These are phyloP conservation scores for Smittia aterrima DNA, from an alignment of 2,888 invertebrate genomes.

Conservation along the genomic window DNA sequence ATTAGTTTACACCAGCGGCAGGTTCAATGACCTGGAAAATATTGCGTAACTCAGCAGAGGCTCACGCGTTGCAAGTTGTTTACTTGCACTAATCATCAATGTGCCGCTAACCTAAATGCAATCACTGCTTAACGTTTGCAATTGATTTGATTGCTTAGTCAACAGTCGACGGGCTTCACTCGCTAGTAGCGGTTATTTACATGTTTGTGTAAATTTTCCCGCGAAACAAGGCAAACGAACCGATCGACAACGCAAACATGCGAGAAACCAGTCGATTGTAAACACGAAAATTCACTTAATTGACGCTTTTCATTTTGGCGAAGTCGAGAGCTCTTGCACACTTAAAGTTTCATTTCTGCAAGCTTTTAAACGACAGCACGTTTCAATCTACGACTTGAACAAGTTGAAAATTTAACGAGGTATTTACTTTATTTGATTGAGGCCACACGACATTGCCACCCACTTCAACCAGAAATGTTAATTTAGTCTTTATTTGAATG, in stretches of 20 bases:
- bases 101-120: neutral
- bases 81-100: neutral
- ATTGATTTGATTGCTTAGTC: neutral
- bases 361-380: too few relatives aligned
- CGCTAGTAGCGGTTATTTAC: neutral
- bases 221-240: neutral
- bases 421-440: too few relatives aligned
- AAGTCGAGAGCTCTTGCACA: neutral
- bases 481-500: too few relatives aligned
- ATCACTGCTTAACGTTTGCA: neutral
- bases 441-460: too few relatives aligned
- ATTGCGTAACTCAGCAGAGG: conserved; percentile 23
- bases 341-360: neutral
- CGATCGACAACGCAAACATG: neutral
- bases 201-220: neutral
- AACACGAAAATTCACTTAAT: conserved; percentile 4
- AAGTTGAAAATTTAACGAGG: too few relatives aligned
- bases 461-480: too few relatives aligned
- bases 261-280: neutral
- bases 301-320: neutral
- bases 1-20: neutral
- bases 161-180: neutral
- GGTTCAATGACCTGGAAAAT: conserved; percentile 10
- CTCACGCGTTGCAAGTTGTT: neutral
- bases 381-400: too few relatives aligned